These are phyloP conservation scores for Hepsetus odoe DNA, from an alignment of 2,113 vertebrate species.

Conservation along the genomic window DNA sequence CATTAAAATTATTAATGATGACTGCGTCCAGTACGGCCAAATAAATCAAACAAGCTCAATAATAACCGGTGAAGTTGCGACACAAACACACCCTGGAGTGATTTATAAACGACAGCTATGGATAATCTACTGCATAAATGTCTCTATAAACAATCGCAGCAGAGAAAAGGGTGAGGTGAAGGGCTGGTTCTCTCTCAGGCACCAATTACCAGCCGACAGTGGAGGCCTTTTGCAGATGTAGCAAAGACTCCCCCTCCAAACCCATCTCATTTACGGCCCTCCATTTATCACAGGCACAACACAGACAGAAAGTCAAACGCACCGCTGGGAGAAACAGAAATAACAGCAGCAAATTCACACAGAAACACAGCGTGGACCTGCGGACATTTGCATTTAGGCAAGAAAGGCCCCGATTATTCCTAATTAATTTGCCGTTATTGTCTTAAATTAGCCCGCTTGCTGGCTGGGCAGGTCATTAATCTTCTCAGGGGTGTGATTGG, in stretches of 20 bases:
- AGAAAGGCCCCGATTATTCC: conserved; percentile 87
- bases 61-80: background rate
- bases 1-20: background rate
- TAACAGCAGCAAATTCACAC: conserved; percentile 56
- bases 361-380: conserved; percentile 72
- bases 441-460: conserved; percentile 96
- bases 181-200: conserved; percentile 51
- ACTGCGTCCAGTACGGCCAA: background rate
- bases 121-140: conserved; percentile 4
- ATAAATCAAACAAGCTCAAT: background rate
- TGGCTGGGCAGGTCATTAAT: conserved; percentile 89
- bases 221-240: conserved; percentile 70
- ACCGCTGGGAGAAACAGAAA: conserved; percentile 53
- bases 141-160: conserved; percentile 33
- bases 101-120: background rate
- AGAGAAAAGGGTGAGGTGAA: background rate
- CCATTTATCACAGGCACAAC: conserved; percentile 75
- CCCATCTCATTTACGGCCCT: conserved; percentile 73
- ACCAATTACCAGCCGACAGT: conserved; percentile 74
- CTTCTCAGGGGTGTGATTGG: conserved; percentile 87
- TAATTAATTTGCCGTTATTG: conserved; percentile 98
- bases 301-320: conserved; percentile 79
- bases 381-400: conserved; percentile 78
- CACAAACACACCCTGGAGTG: background rate
- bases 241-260: conserved; percentile 52